Evolutionary conservation across 2,113 vertebrate species (phyloP), one percentile per base, ranked within the genome.

Genomic region (Passer domesticus): DNA sequence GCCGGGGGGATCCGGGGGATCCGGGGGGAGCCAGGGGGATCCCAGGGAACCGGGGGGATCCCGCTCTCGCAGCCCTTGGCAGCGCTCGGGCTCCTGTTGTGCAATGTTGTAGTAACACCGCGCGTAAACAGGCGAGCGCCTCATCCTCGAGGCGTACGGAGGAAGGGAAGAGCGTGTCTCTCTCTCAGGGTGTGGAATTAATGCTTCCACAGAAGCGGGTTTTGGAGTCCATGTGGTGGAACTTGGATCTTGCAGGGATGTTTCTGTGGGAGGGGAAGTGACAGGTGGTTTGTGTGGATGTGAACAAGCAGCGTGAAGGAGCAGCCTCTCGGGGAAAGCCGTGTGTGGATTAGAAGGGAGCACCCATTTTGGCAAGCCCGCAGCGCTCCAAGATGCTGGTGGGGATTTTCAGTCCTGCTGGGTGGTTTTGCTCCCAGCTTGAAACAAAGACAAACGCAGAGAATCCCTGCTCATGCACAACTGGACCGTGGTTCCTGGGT

Each of bases 221-320:
- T 17, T 15, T 18, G 2, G 83, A 89, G 90, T 67, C 91, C 91
- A 9, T 89, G 89, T 62, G 82, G 66, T 37, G 80, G 79, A 85
- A 82, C 78, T 87, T 22, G 35, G 78, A 73, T 94, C 84, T 66
- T 21, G 87, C 90, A 70, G 96, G 95, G 59, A 67, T 52, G 11
- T 94, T 77, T 67, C 93, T 8, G 86, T 68, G 66, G 93, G 93
- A 90, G 89, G 91, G 80, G 37, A 39, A 92, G 92, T 74, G 90
- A 86, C 94, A 93, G 95, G 95, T 91, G 96, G 94, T 88, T 91
- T 43, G 84, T 56, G 89, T 80, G 92, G 86, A 73, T 44, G 58
- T 50, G 88, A 60, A 14, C 28, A 17, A 88, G 84, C 90, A 49
- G 78, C 39, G 2, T 0, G 81, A 44, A 60, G 27, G 92, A 90